Base-by-base conservation (phyloP, 2,113 vertebrate species). In the Petaurus breviceps region DNA sequence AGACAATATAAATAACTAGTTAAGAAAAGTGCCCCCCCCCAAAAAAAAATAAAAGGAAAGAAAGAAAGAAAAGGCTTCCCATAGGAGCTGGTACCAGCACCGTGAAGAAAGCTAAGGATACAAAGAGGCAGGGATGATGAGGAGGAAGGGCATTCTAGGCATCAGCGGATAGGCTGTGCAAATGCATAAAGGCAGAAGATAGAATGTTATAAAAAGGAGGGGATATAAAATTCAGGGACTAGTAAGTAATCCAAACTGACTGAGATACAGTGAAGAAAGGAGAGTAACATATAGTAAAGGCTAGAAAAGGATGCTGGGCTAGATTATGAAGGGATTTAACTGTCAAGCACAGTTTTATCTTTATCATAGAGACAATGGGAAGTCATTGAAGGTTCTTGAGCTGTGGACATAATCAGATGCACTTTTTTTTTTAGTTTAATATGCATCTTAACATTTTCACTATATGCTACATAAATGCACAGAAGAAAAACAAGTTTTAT, bases 381-480 rank as follows among this genome's bases (percentile, higher is more conserved):
- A 57, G 25, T 57, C 55, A 57, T 1, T 26, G 25, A 25, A 55
- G 25, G 23, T 55, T 55, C 54, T 2, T 55, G 54, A 25, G 24
- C 26, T 28, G 26, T 8, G 26, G 55, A 57, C 9, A 57, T 57
- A 31, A 57, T 57, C 55, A 57, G 55, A 28, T 57, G 55, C 26
- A 28, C 26, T 57, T 28, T 57, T 57, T 55, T 57, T 26, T 25
- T 57, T 54, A 90, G 84, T 97, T 97, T 98, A 98, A 97, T 90
- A 96, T 89, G n/a, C 90, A 95, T 97, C 98, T 98, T 98, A 31
- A 91, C 91, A 93, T 97, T 97, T 98, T 96, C 57, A 95, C 89
- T 96, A 19, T 1, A 19, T 77, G 37, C 68, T 77, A 77, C 94
- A 95, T 96, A 98, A 98, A 98, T 96, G 92, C 97, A 94, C 77